Evolutionary conservation across 2,797 vertebrate genomes (phyloP), one percentile per base, ranked within the genome.

Genomic region (Glossophaga mutica): DNA sequence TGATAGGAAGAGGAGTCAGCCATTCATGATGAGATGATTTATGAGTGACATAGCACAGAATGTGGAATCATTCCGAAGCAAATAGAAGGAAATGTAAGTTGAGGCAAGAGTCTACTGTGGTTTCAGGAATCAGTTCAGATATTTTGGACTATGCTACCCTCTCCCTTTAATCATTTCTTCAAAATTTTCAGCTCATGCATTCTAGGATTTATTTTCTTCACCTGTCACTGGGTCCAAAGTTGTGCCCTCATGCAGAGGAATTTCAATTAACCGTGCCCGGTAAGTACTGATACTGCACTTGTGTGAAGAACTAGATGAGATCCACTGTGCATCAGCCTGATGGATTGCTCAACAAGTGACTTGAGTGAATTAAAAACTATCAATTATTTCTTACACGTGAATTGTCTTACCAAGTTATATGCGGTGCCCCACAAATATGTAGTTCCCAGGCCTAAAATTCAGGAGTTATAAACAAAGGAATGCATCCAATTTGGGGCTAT

Each of bases 321-420:
- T 55, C 0, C 0, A 79, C 70, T 55, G 7, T 37, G 52, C 18
- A 5, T 26, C 50, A 73, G 42, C 34, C 67, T 24, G 71, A 14
- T n/a, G 52, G 70, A 85, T 32, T 48, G n/a, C 12, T 92, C 42
- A 39, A 84, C 34, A 48, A 46, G 10, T 44, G 44, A 92, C 46
- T 29, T 39, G 19, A 78, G 18, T 50, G 68, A 77, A 71, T 85
- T 88, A 44, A 92, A 84, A 85, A 32, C 24, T 34, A 42, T 34
- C 22, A 37, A 5, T 77, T 87, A 83, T 87, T 71, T 95, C 52
- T 77, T 79, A 34, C 8, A 39, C 55, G 26, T 44, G 52, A 55
- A 71, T 42, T 89, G 52, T 74, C 55, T 98, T 98, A 93, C 95
- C 97, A 97, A 98, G 97, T 97, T 90, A 79, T 93, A 94, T 94